These are phyloP conservation scores for Ornithorhynchus anatinus DNA, from an alignment of 2,113 vertebrate genomes.

Conservation along the genomic window DNA sequence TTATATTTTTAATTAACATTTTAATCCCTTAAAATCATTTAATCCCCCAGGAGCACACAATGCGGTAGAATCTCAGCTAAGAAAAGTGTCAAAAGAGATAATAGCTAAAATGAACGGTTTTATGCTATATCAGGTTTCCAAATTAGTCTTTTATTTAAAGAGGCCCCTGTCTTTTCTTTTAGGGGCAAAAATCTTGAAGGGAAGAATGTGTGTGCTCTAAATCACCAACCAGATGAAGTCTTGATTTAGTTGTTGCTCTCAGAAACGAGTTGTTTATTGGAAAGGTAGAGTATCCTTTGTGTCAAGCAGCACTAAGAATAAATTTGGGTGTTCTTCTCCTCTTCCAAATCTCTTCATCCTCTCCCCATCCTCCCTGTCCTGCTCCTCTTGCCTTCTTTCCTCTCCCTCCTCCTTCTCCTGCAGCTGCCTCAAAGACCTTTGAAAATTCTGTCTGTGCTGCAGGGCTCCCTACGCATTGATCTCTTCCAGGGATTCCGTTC, in stretches of 20 bases:
- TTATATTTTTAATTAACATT: constrained; percentile 77
- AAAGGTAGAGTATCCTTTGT: constrained; percentile 42
- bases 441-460: neutral
- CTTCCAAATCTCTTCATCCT: no score
- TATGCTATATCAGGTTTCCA: constrained; percentile 69
- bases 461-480: neutral
- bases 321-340: constrained; percentile 27
- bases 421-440: neutral
- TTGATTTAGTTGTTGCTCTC: constrained; percentile 39
- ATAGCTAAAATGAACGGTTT: constrained; percentile 76
- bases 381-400: constrained; percentile 1
- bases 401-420: constrained; percentile 7
- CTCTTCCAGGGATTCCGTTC: constrained; percentile 19
- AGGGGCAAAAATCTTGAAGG: constrained; percentile 43
- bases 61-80: constrained; percentile 64
- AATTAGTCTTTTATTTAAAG: constrained; percentile 70
- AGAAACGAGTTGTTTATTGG: constrained; percentile 45
- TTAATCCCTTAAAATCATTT: constrained; percentile 76
- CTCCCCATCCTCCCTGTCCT: neutral
- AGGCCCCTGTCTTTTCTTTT: constrained; percentile 57
- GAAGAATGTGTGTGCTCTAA: constrained; percentile 50
- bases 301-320: neutral
- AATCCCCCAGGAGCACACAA: constrained; percentile 67
- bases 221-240: constrained; percentile 52
- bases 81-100: constrained; percentile 71